Conservation (phyloP, 2,113 vertebrate genomes). For the Tenrec ecaudatus region DNA sequence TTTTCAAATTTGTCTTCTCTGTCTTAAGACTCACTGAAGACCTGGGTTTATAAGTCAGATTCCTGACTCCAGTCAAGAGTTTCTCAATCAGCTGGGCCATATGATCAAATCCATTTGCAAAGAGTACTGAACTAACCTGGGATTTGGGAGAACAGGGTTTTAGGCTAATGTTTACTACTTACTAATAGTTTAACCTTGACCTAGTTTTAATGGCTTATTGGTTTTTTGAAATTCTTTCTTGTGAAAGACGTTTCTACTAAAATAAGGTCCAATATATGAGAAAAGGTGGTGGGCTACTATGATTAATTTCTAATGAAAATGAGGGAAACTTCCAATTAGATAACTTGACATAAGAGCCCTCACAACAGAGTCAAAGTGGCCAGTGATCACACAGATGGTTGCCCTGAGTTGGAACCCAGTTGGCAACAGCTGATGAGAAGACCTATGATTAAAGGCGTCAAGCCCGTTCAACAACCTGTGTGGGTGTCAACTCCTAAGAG, state of each 20-base stretch:
- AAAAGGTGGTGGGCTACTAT: not conserved
- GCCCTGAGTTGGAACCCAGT: not conserved
- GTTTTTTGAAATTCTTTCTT: conserved; percentile 31
- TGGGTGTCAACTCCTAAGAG: not conserved
- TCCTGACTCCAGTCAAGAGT: not conserved
- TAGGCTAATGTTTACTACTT: not conserved
- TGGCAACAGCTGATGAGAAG: not conserved
- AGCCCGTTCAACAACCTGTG: not conserved
- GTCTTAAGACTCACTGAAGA: conserved; percentile 17
- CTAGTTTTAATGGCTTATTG: not conserved
- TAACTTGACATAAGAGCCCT: not conserved
- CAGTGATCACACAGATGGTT: not conserved
- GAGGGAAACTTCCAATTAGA: not conserved
- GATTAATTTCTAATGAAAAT: not conserved
- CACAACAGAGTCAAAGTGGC: not conserved
- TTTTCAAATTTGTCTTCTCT: not conserved
- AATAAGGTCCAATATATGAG: not conserved
- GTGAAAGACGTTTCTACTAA: not conserved
- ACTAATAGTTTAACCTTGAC: not conserved
- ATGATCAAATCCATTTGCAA: not conserved
- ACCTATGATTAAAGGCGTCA: not conserved
- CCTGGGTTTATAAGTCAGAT: conserved; percentile 11
- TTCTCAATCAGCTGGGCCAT: not conserved
- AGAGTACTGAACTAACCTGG: not conserved
- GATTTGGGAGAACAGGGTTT: not conserved